These are phyloP conservation scores for Masticophis lateralis DNA, from an alignment of 2,797 vertebrate species.

Conservation along the genomic window DNA sequence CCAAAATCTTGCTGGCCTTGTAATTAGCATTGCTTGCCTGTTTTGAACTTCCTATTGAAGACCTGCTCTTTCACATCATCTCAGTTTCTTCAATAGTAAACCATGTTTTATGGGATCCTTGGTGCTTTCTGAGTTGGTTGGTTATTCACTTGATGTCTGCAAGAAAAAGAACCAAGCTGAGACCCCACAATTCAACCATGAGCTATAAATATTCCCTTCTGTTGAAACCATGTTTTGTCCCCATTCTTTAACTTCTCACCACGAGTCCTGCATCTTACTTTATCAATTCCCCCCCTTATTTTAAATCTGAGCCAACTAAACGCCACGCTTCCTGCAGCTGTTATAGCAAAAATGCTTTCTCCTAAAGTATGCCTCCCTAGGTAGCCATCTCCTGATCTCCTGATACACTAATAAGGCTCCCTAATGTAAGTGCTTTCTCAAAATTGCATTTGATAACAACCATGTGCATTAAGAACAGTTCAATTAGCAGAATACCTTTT, in stretches of 20 bases:
- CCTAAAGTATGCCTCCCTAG: background rate
- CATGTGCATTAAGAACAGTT: background rate
- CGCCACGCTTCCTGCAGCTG: background rate
- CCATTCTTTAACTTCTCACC: background rate
- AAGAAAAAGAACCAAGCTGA: background rate
- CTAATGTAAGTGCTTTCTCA: background rate
- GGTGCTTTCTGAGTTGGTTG: background rate
- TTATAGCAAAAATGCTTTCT: background rate
- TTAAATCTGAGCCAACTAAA: background rate
- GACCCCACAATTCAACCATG: background rate
- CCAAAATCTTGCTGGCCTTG: background rate
- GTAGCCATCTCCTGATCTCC: background rate
- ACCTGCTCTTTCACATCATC: background rate
- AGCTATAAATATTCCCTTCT: background rate
- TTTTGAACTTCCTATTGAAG: background rate
- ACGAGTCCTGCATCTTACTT: too few relatives aligned
- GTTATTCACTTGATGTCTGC: background rate
- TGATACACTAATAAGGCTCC: background rate
- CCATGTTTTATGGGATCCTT: background rate
- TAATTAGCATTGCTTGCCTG: background rate
- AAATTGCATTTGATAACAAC: background rate
- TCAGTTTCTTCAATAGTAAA: background rate
- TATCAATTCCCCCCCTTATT: background rate
- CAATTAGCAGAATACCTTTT: background rate
- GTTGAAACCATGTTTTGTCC: background rate